Percentiles rank a stretch among this genome's conserved stretches.
These are phyloP conservation scores for Cephus pulcher DNA, from an alignment of 2,888 invertebrate genomes.

Conservation along the genomic window DNA sequence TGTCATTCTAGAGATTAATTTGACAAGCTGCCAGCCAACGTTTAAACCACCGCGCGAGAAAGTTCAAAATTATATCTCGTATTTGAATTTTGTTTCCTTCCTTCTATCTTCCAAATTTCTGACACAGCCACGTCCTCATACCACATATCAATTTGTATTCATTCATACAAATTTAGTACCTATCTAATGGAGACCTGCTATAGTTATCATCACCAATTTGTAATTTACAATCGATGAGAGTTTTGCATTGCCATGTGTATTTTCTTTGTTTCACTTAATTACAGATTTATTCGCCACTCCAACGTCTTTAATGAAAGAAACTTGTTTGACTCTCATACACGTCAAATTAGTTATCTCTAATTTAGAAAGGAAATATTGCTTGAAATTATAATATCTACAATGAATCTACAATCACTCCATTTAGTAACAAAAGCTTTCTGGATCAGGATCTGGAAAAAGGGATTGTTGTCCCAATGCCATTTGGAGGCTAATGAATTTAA, in stretches of 20 bases:
- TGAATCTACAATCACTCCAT: not conserved
- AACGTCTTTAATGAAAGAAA: not conserved
- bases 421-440: not conserved
- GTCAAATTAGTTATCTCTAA: not conserved
- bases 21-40: not conserved
- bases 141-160: not conserved
- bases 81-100: not conserved
- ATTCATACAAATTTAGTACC: not conserved
- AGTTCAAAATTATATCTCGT: not conserved
- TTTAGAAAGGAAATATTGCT: not conserved
- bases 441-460: not conserved
- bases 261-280: not conserved
- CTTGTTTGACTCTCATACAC: not conserved
- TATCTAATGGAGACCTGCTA: not conserved
- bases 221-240: not conserved
- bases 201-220: not conserved
- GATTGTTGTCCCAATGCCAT: not conserved
- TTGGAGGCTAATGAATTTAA: not conserved
- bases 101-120: not conserved
- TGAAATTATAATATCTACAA: slow-evolving; percentile 1
- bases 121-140: not conserved
- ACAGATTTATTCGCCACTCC: not conserved
- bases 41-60: not conserved
- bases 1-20: not conserved
- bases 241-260: not conserved